A percentile compares a stretch with the other conserved stretches of the same genome.
These are phyloP conservation scores for Hyperoplus immaculatus DNA, from an alignment of 2,797 vertebrate species.

Conservation along the genomic window DNA sequence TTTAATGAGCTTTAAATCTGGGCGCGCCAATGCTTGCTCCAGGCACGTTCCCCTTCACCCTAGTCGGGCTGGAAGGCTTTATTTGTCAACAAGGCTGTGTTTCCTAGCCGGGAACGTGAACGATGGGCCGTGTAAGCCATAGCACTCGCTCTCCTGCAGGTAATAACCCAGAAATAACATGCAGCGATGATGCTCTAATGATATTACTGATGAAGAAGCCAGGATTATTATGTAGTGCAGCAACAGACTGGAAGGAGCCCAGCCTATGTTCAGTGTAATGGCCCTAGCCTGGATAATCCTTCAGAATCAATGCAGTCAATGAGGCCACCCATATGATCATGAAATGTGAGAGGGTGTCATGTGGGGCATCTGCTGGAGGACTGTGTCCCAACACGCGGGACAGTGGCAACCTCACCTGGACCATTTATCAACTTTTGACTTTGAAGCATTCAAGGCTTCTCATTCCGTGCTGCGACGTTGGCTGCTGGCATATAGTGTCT, in stretches of 20 bases:
- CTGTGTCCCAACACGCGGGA: slow-evolving; percentile 50
- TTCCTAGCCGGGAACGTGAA: slow-evolving; percentile 73
- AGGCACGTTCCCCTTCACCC: slow-evolving; percentile 45
- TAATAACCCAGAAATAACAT: slow-evolving; percentile 86
- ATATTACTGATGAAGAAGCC: slow-evolving; percentile 84
- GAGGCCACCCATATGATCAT: slow-evolving; percentile 78
- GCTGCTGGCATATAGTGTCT: slow-evolving; percentile 46
- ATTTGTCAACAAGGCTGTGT: slow-evolving; percentile 78
- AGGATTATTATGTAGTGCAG: slow-evolving; percentile 70
- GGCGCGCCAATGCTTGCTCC: slow-evolving; percentile 29
- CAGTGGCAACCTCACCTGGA: slow-evolving; percentile 37
- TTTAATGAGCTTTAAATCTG: slow-evolving; percentile 58
- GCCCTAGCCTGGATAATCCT: slow-evolving; percentile 73
- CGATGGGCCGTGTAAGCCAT: slow-evolving; percentile 73
- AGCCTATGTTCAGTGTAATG: slow-evolving; percentile 70
- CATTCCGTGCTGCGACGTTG: slow-evolving; percentile 36
- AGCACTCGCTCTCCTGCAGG: slow-evolving; percentile 74
- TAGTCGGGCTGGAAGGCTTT: slow-evolving; percentile 60
- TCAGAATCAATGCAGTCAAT: slow-evolving; percentile 82
- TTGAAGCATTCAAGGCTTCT: slow-evolving; percentile 44
- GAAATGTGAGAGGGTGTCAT: slow-evolving; percentile 79
- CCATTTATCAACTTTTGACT: slow-evolving; percentile 50
- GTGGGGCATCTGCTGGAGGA: slow-evolving; percentile 71
- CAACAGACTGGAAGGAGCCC: slow-evolving; percentile 79
- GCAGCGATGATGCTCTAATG: slow-evolving; percentile 82